Percentiles rank a stretch among this genome's conserved stretches.
These are phyloP conservation scores for Heliconius sara DNA, from an alignment of 2,888 invertebrate genomes.

Conservation along the genomic window DNA sequence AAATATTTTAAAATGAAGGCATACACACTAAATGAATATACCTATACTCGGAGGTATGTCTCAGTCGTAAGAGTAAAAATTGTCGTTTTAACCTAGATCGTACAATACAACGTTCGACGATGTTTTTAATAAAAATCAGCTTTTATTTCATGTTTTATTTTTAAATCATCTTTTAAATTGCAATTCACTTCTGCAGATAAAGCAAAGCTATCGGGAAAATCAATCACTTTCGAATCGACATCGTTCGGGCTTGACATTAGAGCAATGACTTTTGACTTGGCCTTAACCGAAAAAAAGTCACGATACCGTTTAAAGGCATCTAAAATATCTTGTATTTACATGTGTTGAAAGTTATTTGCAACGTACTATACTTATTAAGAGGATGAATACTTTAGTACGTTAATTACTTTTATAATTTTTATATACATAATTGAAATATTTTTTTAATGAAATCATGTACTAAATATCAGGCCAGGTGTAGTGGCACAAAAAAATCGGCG, in stretches of 20 bases:
- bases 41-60: background rate
- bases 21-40: background rate
- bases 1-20: too few species aligned
- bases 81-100: background rate
- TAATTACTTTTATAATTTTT: background rate
- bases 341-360: background rate
- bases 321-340: constrained; percentile 8
- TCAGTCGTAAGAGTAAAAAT: background rate
- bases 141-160: background rate
- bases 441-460: background rate
- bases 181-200: background rate
- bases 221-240: constrained; percentile 64
- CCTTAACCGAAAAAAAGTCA: constrained; percentile 28
- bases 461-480: background rate
- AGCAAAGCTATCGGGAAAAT: constrained; percentile 49
- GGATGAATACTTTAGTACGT: background rate
- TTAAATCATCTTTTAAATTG: background rate
- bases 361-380: background rate
- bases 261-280: constrained; percentile 43
- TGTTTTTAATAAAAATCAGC: background rate
- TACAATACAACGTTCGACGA: background rate
- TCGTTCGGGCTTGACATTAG: constrained; percentile 52
- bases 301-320: background rate
- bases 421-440: background rate
- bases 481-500: too few species aligned